Evolutionary conservation across 2,888 invertebrate genomes (phyloP).

Genomic region (Cantharis rufa): DNA sequence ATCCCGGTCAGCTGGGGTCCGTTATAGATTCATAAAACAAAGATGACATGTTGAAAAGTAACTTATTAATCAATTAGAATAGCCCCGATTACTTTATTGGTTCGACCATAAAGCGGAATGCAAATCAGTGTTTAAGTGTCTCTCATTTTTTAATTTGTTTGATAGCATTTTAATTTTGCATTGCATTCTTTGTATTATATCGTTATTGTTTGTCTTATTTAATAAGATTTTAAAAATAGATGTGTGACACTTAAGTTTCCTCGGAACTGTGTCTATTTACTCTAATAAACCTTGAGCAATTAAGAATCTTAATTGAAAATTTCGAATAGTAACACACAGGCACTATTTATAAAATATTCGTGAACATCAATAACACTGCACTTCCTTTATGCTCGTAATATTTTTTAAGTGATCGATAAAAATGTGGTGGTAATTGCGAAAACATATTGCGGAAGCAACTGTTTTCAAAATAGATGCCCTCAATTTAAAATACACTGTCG

Average conservation of each 20-base stretch:
- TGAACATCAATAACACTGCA: neutral
- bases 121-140: neutral
- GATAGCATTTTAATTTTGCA: neutral
- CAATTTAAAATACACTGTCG: constrained; percentile 6
- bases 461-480: constrained; percentile 2
- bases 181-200: neutral
- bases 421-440: constrained; percentile 5
- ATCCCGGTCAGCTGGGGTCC: neutral
- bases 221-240: neutral
- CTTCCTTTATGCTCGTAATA: neutral
- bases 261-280: neutral
- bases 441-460: constrained; percentile 24
- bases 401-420: neutral
- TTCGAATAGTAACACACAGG: neutral
- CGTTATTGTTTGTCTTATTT: neutral
- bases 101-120: neutral
- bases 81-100: constrained; percentile 12
- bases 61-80: constrained; percentile 14
- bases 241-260: neutral
- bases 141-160: neutral
- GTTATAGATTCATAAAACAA: neutral
- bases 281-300: neutral
- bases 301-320: neutral
- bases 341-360: neutral
- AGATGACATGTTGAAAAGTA: constrained; percentile 3